Percentiles rank a stretch among this genome's conserved stretches.
These are phyloP conservation scores for Embiotoca jacksoni DNA, from an alignment of 2,113 vertebrate genomes.

Conservation along the genomic window DNA sequence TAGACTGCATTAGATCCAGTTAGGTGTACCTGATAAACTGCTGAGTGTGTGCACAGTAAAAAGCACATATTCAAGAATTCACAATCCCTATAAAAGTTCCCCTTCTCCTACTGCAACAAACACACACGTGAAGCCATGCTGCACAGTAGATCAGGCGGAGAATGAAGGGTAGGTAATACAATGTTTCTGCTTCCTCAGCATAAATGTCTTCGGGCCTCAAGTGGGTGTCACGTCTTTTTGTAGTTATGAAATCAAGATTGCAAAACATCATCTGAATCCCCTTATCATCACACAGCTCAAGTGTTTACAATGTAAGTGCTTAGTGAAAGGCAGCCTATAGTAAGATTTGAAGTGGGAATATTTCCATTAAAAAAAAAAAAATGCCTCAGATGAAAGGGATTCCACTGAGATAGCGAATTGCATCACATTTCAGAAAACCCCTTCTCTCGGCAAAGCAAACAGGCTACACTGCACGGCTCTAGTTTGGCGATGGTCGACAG, in stretches of 20 bases:
- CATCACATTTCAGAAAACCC: slow-evolving; percentile 25
- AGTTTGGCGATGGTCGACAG: slow-evolving; percentile 18
- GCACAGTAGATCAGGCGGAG: slow-evolving; percentile 31
- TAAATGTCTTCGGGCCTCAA: slow-evolving; percentile 39
- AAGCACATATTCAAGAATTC: slow-evolving; percentile 28
- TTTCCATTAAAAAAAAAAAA: slow-evolving; percentile 24
- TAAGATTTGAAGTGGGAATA: slow-evolving; percentile 14
- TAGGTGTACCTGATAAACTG: slow-evolving; percentile 14
- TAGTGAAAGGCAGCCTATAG: slow-evolving; percentile 23
- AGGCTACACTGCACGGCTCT: slow-evolving; percentile 22
- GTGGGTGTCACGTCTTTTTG: slow-evolving; percentile 24
- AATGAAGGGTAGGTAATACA: slow-evolving; percentile 18
- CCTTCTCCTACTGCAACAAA: not conserved
- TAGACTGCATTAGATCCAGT: not conserved
- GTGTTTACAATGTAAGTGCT: slow-evolving; percentile 31
- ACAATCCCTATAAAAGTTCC: slow-evolving; percentile 2
- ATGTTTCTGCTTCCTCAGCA: slow-evolving; percentile 45
- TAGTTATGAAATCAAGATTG: slow-evolving; percentile 52
- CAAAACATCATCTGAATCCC: slow-evolving; percentile 44
- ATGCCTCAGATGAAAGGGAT: slow-evolving; percentile 24
- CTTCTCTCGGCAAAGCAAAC: slow-evolving; percentile 19
- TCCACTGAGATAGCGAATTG: slow-evolving; percentile 24
- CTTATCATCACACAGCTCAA: slow-evolving; percentile 26
- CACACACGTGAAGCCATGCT: not conserved
- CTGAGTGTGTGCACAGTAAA: slow-evolving; percentile 14